phyloP scores from a whole-genome alignment of 2,113 vertebrate species.

The Cinclus mexicanus region DNA sequence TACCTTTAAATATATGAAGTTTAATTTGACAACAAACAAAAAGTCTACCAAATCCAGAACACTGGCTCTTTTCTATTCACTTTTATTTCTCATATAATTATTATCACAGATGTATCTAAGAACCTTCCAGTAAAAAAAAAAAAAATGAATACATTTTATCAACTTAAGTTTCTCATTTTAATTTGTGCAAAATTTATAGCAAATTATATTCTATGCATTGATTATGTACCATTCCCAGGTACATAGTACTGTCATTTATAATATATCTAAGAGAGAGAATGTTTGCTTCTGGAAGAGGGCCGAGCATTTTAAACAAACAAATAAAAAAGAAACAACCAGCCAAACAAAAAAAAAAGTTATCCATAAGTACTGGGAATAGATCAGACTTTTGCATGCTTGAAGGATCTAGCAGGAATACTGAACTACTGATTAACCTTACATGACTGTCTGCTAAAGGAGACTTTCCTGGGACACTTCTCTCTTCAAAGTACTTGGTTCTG shows the following conservation, averaged over 20 bases:
- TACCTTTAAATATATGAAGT: neutral
- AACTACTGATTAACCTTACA: neutral
- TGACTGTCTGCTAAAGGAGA: neutral
- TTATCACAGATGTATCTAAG: neutral
- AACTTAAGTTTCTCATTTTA: neutral
- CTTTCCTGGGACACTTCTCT: neutral
- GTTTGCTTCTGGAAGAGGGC: neutral
- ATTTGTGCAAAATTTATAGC: neutral
- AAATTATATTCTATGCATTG: neutral
- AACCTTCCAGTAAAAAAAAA: neutral
- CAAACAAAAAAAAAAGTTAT: neutral
- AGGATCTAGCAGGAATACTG: neutral
- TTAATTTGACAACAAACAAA: neutral
- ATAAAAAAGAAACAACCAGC: neutral
- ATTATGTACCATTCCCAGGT: neutral
- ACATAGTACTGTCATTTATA: neutral
- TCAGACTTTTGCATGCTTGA: neutral
- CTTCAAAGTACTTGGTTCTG: neutral
- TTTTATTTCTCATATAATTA: neutral
- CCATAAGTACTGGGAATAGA: neutral
- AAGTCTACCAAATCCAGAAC: neutral
- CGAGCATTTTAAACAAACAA: neutral
- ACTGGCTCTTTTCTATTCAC: neutral
- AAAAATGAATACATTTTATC: neutral
- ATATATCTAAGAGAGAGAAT: neutral